Conservation (phyloP, 2,797 vertebrate genomes). For the Pantherophis alleghaniensis region DNA sequence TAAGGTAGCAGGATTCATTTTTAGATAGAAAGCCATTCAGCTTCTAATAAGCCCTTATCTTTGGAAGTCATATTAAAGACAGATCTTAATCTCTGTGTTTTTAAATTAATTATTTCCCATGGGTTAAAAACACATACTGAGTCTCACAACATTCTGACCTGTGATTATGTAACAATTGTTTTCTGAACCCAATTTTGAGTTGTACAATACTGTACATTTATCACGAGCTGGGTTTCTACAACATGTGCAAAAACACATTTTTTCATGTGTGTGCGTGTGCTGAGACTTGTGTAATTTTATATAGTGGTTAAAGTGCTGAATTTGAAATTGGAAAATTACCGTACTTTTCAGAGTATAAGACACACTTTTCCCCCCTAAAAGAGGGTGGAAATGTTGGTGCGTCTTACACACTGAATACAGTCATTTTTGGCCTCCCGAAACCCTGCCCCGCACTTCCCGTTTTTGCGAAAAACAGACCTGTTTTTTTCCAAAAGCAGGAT, state of each 20-base stretch:
- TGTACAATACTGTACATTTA: background rate
- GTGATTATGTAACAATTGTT: background rate
- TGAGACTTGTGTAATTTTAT: background rate
- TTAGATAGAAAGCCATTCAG: background rate
- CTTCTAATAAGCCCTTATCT: background rate
- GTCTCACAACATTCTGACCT: background rate
- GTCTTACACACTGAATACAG: too few species aligned
- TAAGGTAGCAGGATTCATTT: background rate
- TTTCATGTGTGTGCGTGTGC: background rate
- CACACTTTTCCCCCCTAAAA: too few species aligned
- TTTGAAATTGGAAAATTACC: background rate
- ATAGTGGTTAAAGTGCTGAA: background rate
- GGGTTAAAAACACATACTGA: background rate
- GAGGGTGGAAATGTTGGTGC: too few species aligned
- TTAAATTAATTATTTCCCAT: background rate
- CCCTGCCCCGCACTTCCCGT: too few species aligned
- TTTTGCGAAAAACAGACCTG: too few species aligned
- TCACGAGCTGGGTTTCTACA: background rate
- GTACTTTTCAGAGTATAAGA: too few species aligned
- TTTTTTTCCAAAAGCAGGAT: too few species aligned
- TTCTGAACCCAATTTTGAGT: background rate
- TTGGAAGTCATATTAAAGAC: background rate
- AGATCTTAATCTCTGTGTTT: background rate
- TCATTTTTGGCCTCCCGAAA: too few species aligned
- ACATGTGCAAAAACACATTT: background rate